A percentile compares a stretch with the other conserved stretches of the same genome.
Evolutionary conservation across 2,797 vertebrate genomes (phyloP).

Genomic region (Neosilurus hyrtlii): DNA sequence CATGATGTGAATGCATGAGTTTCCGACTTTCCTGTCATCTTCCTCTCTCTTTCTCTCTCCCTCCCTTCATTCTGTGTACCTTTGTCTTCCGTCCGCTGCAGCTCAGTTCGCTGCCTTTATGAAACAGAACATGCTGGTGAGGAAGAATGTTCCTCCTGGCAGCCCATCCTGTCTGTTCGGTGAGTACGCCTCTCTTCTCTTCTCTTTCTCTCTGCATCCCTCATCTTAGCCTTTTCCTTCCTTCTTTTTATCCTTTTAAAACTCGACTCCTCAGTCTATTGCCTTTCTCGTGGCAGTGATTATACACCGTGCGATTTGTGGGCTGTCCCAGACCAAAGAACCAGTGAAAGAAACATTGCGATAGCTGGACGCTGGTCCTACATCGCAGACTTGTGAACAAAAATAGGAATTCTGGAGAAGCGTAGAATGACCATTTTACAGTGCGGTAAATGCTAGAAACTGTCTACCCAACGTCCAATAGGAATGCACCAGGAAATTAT

Average conservation of each 20-base stretch:
- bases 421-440: no score
- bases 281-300: background rate
- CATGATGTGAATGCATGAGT: conserved; percentile 27
- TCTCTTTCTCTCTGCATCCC: conserved; percentile 48
- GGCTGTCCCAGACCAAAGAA: no score
- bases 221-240: conserved; percentile 24
- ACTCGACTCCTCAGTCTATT: background rate
- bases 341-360: no score
- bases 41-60: conserved; percentile 20
- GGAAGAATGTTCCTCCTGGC: conserved; percentile 96
- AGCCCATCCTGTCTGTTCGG: conserved; percentile 95
- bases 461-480: no score
- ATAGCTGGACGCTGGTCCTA: no score
- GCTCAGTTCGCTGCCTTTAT: conserved; percentile 99
- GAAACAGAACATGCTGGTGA: conserved; percentile 99
- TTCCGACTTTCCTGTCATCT: conserved; percentile 39
- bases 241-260: background rate
- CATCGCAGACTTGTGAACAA: no score
- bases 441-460: no score
- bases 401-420: no score
- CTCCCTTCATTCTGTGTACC: conserved; percentile 65
- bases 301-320: no score
- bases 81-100: conserved; percentile 82
- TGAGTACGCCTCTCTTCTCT: conserved; percentile 76
- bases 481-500: no score